phyloP scores from a whole-genome alignment of 1,140 invertebrate genomes.

The Drosophila nikananu region DNA sequence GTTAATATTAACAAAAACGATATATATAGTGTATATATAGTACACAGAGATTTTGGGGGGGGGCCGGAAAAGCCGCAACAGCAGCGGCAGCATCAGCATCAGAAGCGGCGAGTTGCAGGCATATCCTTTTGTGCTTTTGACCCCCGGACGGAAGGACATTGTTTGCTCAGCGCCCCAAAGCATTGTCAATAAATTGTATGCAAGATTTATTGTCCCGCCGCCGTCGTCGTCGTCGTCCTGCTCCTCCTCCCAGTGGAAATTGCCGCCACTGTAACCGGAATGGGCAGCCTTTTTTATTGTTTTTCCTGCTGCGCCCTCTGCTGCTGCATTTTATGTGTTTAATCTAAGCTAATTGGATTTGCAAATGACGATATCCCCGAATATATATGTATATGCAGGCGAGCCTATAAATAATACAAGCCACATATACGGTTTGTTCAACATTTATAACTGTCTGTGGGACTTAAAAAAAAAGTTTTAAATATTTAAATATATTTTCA shows the following conservation, averaged over 20 bases:
- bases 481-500: neutral
- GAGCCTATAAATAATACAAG: slow-evolving; percentile 43
- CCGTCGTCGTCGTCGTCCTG: neutral
- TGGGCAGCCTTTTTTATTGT: slow-evolving; percentile 11
- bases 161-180: slow-evolving; percentile 73
- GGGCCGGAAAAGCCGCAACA: slow-evolving; percentile 2
- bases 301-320: neutral
- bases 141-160: slow-evolving; percentile 72
- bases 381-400: slow-evolving; percentile 10
- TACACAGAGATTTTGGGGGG: slow-evolving; percentile 5
- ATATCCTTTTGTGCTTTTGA: slow-evolving; percentile 58
- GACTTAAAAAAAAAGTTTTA: slow-evolving; percentile 11
- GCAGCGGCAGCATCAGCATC: neutral
- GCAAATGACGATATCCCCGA: slow-evolving; percentile 41
- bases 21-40: neutral
- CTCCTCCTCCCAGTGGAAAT: slow-evolving; percentile 4
- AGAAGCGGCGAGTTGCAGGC: slow-evolving; percentile 11
- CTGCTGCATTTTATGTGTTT: slow-evolving; percentile 53
- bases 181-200: slow-evolving; percentile 83
- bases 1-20: slow-evolving; percentile 56
- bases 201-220: slow-evolving; percentile 70
- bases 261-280: slow-evolving; percentile 21
- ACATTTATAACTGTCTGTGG: slow-evolving; percentile 16
- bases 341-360: slow-evolving; percentile 70
- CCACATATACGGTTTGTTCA: slow-evolving; percentile 4